Conservation (phyloP, 1,140 invertebrate species). For the Dreissena polymorpha region DNA sequence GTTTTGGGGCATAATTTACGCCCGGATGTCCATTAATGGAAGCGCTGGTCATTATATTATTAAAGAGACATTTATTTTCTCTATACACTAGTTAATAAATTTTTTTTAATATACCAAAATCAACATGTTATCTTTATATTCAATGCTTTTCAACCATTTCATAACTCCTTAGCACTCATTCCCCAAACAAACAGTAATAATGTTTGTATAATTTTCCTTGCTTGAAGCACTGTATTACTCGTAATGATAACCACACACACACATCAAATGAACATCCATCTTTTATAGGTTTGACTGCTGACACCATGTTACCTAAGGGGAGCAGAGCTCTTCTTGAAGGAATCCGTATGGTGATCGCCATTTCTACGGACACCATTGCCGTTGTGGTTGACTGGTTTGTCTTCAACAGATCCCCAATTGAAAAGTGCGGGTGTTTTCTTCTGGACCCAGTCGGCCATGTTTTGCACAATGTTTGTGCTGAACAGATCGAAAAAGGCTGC, state of each 20-base stretch:
- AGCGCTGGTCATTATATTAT: too few relatives aligned
- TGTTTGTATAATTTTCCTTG: neutral
- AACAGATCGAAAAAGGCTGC: constrained; percentile 8
- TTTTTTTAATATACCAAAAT: neutral
- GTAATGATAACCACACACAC: neutral
- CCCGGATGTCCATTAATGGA: too few relatives aligned
- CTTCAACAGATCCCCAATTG: constrained; percentile 21
- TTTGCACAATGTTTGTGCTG: constrained; percentile 21
- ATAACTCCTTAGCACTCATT: too few relatives aligned
- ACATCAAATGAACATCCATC: neutral
- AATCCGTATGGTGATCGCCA: neutral
- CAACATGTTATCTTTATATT: neutral
- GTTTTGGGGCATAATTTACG: too few relatives aligned
- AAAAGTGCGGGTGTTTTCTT: constrained; percentile 33
- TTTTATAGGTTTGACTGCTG: neutral
- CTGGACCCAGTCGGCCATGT: constrained; percentile 49
- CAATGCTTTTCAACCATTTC: neutral
- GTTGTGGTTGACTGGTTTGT: neutral
- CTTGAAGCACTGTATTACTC: neutral
- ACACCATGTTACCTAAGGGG: constrained; percentile 26
- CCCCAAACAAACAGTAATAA: neutral
- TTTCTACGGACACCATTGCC: constrained; percentile 22
- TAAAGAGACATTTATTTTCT: neutral
- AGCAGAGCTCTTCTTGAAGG: neutral
- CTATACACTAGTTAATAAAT: neutral